Evolutionary conservation across 2,888 invertebrate genomes (phyloP), one percentile per base, ranked within the genome.

Genomic region (Drosophila tanythrix): DNA sequence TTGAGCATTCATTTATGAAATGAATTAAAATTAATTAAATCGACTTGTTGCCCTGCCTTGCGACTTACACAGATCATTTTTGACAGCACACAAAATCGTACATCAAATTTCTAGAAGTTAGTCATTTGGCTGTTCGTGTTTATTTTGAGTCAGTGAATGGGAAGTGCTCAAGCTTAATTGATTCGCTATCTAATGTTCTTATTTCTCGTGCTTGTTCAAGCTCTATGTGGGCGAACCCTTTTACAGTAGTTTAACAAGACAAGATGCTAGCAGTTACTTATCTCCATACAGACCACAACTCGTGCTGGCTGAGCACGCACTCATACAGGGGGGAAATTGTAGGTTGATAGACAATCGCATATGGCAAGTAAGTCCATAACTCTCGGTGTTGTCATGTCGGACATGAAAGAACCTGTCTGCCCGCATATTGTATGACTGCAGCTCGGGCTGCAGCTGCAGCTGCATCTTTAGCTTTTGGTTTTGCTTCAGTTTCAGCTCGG

Each of bases 331-430:
- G 40, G 35, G 15, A 5, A 60, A 29, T 50, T 52, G 51, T 10
- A 31, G 25, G 13, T 40, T 27, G 36, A 65, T 21, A 64, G 61
- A 51, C 65, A 60, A 43, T 64, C 62, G 50, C 77, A 76, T 74
- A 73, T 81, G 74, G 76, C 75, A 76, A 88, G 79, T 86, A 73
- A 84, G 84, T 83, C 75, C 87, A 88, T 85, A 85, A 88, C 87
- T 85, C 84, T 85, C 65, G 55, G 60, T 69, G 78, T 79, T 85
- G 89, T 87, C 85, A 88, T 88, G 89, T 87, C 65, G 80, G 87
- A 88, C 85, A 85, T 81, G 87, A 79, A 80, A 80, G 82, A 83
- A 87, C 69, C 84, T 78, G 73, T 80, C 78, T 63, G 61, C 69
- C 72, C 79, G 59, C 83, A 88, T 88, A 79, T 88, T 70, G 74